Evolutionary conservation across 2,797 vertebrate genomes (phyloP), one percentile per base, ranked within the genome.

Genomic region (Pelodytes ibericus): DNA sequence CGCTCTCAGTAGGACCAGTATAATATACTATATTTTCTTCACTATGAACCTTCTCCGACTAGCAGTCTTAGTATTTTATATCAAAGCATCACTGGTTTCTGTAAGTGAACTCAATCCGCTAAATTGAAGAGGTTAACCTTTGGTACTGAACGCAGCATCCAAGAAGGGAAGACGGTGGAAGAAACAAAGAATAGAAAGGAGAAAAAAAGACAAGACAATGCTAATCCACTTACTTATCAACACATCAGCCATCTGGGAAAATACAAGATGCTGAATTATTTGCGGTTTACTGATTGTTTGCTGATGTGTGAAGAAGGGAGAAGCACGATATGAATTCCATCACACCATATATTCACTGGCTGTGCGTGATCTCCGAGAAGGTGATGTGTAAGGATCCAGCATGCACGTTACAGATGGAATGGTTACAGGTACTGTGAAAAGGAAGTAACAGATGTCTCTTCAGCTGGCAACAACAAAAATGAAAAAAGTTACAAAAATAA

Each of bases 241-340:
- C 72, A 75, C 72, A 75, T 68, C 72, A 68, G 16, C 57, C 51
- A 2, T 27, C 57, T 1, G 41, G 62, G 16, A 53, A 24, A 69
- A 67, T 6, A 62, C 74, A 69, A 61, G 41, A 75, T 75, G 65
- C 39, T 69, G 29, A 69, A 51, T 62, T 36, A 27, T 62, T 68
- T 69, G 74, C 30, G 49, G 57, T 53, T 8, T n/a, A 57, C 22
- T 75, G 74, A 75, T 62, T 69, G 74, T 69, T 36, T 75, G 65
- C 69, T 75, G 73, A 68, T 61, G 65, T 75, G 74, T 75, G 74
- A 75, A 69, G 66, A 41, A 61, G 64, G 9, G 24, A 61, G 64
- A 20, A 51, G 11, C 74, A 8, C 65, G 11, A 58, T 20, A 27
- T 62, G 56, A 53, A 53, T 69, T 33, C 39, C 27, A 69, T 61